Evolutionary conservation across 2,888 invertebrate genomes (phyloP).

Genomic region (Phortica okadai): DNA sequence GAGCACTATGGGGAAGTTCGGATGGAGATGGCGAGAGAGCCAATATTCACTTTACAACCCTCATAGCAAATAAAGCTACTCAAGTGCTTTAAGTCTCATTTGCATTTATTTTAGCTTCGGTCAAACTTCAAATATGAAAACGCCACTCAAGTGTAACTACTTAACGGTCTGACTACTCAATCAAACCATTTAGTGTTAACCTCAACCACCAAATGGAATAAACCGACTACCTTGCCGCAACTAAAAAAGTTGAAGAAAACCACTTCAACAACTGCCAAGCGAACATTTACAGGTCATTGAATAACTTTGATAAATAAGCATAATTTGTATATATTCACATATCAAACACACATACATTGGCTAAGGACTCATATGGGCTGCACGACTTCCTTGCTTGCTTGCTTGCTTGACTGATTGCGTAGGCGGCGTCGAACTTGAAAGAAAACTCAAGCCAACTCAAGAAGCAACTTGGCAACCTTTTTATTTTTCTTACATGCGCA

Average conservation of each 20-base stretch:
- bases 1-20: no score
- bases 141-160: no score
- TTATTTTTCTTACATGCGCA: conserved; percentile 35
- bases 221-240: neutral
- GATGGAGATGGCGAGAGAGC: no score
- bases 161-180: no score
- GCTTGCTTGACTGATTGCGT: conserved; percentile 50
- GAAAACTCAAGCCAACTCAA: conserved; percentile 45
- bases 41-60: no score
- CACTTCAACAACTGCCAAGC: neutral
- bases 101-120: no score
- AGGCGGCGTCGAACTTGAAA: conserved; percentile 41
- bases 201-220: neutral
- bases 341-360: neutral
- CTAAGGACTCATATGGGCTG: neutral
- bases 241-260: neutral
- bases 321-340: conserved; percentile 7
- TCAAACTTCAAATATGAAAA: no score
- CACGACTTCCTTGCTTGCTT: neutral
- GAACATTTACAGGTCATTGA: conserved; percentile 22
- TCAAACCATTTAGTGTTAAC: neutral
- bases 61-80: no score
- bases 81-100: no score
- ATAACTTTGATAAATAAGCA: conserved; percentile 1
- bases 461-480: conserved; percentile 43